Percentiles rank a stretch among this genome's conserved stretches.
phyloP scores from a whole-genome alignment of 2,113 vertebrate species.

The Empidonax traillii region DNA sequence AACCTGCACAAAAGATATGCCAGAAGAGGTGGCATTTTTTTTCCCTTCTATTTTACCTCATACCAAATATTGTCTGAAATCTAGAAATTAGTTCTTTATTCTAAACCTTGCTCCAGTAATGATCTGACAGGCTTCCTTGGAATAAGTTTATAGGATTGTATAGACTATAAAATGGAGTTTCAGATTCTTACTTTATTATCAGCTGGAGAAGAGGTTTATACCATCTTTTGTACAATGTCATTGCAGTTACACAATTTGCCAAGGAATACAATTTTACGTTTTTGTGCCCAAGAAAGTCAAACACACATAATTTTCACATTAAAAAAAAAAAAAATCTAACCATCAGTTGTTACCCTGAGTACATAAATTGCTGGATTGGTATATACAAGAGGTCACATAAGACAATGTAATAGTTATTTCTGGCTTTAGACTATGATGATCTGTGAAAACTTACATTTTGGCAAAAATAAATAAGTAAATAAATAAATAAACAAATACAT shows the following conservation, averaged over 20 bases:
- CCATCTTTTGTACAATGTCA: background rate
- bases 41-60: background rate
- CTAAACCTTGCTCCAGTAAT: background rate
- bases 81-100: background rate
- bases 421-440: background rate
- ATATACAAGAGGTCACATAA: background rate
- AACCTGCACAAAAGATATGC: background rate
- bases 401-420: background rate
- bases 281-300: background rate
- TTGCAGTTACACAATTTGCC: background rate
- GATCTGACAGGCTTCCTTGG: background rate
- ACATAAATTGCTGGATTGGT: background rate
- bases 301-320: background rate
- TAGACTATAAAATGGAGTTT: background rate
- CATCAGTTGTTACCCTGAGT: background rate
- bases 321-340: background rate
- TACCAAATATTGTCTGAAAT: background rate
- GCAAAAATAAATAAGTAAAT: background rate
- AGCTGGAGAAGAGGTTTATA: background rate
- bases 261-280: background rate
- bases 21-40: background rate
- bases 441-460: background rate
- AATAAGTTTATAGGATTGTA: background rate
- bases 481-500: background rate
- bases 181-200: background rate